Evolutionary conservation across 2,113 vertebrate species (phyloP).

Genomic region (Saimiri boliviensis): DNA sequence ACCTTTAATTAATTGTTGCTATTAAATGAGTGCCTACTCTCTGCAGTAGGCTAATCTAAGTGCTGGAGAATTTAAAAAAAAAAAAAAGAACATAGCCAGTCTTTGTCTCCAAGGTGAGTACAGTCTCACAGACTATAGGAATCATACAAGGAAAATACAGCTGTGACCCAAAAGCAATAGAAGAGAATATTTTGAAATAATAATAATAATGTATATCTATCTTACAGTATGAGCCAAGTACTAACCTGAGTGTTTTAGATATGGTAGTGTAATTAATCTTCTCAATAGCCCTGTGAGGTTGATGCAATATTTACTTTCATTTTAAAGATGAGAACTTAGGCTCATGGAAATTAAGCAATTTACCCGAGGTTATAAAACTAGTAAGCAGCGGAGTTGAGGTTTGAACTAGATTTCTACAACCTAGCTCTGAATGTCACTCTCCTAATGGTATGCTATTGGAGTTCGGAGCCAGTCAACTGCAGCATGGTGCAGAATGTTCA

Average conservation of each 20-base stretch:
- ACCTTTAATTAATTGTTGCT: conserved; percentile 34
- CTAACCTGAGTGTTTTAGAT: background rate
- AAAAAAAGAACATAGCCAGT: background rate
- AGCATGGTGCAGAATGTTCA: background rate
- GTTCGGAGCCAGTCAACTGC: background rate
- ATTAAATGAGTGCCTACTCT: conserved; percentile 43
- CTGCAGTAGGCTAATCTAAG: background rate
- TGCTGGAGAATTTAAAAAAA: background rate
- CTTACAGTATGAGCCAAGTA: background rate
- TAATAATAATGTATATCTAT: background rate
- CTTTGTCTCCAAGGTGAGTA: conserved; percentile 14
- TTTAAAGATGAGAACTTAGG: background rate
- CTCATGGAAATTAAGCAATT: background rate
- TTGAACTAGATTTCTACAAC: background rate
- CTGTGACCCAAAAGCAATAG: background rate
- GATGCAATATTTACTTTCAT: background rate
- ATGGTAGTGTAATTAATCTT: background rate
- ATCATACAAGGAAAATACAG: background rate
- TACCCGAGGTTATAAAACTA: background rate
- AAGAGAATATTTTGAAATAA: background rate
- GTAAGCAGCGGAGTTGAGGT: background rate
- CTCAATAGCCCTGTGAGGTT: background rate
- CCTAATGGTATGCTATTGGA: background rate
- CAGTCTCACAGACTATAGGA: background rate
- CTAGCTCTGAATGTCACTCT: background rate